Evolutionary conservation across 1,140 invertebrate genomes (phyloP).

Genomic region (Wasmannia auropunctata): DNA sequence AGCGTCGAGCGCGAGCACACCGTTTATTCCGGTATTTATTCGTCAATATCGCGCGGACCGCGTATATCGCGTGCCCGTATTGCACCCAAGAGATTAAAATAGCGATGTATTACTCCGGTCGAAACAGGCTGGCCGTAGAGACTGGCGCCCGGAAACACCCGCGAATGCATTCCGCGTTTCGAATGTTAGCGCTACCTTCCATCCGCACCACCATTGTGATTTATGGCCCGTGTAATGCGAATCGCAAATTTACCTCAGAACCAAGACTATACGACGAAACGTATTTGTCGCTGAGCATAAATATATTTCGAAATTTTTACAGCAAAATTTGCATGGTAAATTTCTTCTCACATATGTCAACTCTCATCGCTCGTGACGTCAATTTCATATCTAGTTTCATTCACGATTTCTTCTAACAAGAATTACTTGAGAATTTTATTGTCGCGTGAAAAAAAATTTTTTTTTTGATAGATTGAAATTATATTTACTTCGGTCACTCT

Average conservation of each 20-base stretch:
- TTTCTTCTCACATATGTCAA: not conserved
- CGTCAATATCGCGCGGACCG: conserved; percentile 41
- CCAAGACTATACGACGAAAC: not conserved
- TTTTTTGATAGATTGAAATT: not conserved
- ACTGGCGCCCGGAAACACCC: not conserved
- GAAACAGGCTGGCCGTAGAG: not conserved
- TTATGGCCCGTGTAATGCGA: conserved; percentile 49
- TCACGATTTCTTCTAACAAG: not conserved
- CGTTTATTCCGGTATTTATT: conserved; percentile 61
- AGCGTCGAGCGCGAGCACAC: conserved; percentile 17
- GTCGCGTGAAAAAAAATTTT: not conserved
- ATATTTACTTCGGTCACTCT: not conserved
- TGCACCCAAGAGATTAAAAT: conserved; percentile 57
- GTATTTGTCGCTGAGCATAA: not conserved
- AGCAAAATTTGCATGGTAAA: not conserved
- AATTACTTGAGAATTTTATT: not conserved
- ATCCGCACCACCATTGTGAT: conserved; percentile 33
- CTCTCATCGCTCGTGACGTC: not conserved
- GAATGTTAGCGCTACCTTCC: conserved; percentile 18
- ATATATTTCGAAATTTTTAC: conserved; percentile 1
- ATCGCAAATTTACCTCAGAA: conserved; percentile 32
- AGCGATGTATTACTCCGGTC: conserved; percentile 50
- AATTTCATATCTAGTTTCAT: not conserved
- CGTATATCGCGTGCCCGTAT: conserved; percentile 41
- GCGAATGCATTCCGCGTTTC: conserved; percentile 37